A percentile compares a stretch with the other conserved stretches of the same genome.
Evolutionary conservation across 2,797 vertebrate genomes (phyloP).

Genomic region (Cuniculus paca): DNA sequence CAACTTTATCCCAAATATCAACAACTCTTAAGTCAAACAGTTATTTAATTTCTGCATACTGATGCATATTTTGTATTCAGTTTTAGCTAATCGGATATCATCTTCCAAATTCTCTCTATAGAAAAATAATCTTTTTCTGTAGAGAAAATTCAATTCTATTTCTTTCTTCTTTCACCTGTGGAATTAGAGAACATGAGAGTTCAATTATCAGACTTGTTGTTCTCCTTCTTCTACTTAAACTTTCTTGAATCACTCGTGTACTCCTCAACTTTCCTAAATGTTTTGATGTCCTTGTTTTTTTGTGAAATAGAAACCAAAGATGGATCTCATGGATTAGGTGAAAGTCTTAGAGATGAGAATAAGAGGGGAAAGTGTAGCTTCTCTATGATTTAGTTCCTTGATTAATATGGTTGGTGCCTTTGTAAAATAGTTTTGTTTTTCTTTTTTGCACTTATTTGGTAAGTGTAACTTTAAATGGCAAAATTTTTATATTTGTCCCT

Average conservation of each 20-base stretch:
- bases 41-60: not conserved
- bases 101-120: not conserved
- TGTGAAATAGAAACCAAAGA: conserved; percentile 37
- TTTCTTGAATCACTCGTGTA: not conserved
- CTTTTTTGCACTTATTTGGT: not conserved
- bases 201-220: not conserved
- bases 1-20: not conserved
- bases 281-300: not conserved
- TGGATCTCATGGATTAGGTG: not conserved
- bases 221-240: not conserved
- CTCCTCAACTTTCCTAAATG: not conserved
- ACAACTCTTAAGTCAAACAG: not conserved
- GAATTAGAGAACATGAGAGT: not conserved
- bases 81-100: not conserved
- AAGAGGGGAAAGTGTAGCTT: not conserved
- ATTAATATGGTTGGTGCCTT: not conserved
- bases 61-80: not conserved
- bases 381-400: not conserved
- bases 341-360: not conserved
- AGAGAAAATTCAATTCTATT: not conserved
- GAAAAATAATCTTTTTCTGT: not conserved
- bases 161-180: not conserved
- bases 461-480: not conserved
- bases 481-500: not conserved
- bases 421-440: not conserved